Percentiles rank a stretch among this genome's conserved stretches.
Conservation (phyloP, 2,113 vertebrate species). For the Sus scrofa region DNA sequence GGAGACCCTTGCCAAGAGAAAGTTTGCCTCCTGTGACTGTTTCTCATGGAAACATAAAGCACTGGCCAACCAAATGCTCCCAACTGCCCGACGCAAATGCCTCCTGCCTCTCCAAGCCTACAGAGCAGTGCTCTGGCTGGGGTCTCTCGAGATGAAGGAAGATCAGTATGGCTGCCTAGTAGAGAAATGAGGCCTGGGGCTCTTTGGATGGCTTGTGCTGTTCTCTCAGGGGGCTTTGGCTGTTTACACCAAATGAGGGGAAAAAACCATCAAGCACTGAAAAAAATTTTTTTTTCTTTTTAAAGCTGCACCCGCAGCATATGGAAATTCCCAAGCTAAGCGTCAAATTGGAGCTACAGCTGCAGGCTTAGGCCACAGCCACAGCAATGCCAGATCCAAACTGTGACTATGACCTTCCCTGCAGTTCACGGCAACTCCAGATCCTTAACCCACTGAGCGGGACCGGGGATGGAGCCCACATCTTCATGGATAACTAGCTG, state of each 20-base stretch:
- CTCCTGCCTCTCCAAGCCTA: not conserved
- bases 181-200: not conserved
- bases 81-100: not conserved
- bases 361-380: too few species aligned
- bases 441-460: too few species aligned
- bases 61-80: not conserved
- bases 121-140: not conserved
- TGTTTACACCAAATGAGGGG: slow-evolving; percentile 33
- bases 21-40: not conserved
- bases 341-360: too few species aligned
- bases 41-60: slow-evolving; percentile 1
- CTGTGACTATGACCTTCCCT: too few species aligned
- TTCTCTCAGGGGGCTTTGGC: slow-evolving; percentile 22
- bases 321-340: too few species aligned
- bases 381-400: too few species aligned
- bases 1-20: not conserved
- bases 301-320: too few species aligned
- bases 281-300: too few species aligned
- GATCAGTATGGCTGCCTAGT: not conserved
- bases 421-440: too few species aligned
- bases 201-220: not conserved
- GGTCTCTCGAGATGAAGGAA: slow-evolving; percentile 11
- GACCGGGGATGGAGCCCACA: too few species aligned
- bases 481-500: too few species aligned
- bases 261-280: not conserved